Evolutionary conservation across 2,888 invertebrate genomes (phyloP).

Genomic region (Cenopis cana): DNA sequence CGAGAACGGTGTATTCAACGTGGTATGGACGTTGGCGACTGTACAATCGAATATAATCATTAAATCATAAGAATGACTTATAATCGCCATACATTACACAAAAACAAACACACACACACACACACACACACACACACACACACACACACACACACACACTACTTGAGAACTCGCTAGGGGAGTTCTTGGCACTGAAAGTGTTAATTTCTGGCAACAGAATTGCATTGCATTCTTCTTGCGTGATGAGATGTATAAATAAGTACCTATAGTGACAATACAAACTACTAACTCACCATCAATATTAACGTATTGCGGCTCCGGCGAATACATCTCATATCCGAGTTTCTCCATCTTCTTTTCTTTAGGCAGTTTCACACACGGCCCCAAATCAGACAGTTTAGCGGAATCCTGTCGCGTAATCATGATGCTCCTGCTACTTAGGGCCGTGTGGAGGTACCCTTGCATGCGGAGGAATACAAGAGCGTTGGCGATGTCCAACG

Average conservation of each 20-base stretch:
- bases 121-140: no score
- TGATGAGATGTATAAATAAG: no score
- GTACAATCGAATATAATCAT: background rate
- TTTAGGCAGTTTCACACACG: constrained; percentile 61
- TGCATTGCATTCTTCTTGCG: no score
- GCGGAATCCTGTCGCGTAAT: constrained; percentile 73
- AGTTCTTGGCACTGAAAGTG: no score
- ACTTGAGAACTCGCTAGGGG: no score
- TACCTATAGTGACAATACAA: no score
- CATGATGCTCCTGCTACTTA: constrained; percentile 74
- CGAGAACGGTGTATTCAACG: constrained; percentile 57
- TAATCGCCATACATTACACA: no score
- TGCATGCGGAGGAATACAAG: constrained; percentile 79
- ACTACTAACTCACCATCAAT: constrained; percentile 67
- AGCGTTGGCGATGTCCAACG: constrained; percentile 76
- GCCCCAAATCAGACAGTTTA: constrained; percentile 75
- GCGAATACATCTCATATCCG: constrained; percentile 64
- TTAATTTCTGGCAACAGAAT: no score
- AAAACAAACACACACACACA: no score
- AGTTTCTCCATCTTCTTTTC: constrained; percentile 51
- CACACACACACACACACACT: no score
- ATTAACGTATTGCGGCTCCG: constrained; percentile 78
- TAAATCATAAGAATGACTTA: no score
- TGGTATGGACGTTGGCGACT: constrained; percentile 65
- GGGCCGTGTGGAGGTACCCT: constrained; percentile 76